These are phyloP conservation scores for Drosophila eohydei DNA, from an alignment of 2,888 invertebrate species.

Conservation along the genomic window DNA sequence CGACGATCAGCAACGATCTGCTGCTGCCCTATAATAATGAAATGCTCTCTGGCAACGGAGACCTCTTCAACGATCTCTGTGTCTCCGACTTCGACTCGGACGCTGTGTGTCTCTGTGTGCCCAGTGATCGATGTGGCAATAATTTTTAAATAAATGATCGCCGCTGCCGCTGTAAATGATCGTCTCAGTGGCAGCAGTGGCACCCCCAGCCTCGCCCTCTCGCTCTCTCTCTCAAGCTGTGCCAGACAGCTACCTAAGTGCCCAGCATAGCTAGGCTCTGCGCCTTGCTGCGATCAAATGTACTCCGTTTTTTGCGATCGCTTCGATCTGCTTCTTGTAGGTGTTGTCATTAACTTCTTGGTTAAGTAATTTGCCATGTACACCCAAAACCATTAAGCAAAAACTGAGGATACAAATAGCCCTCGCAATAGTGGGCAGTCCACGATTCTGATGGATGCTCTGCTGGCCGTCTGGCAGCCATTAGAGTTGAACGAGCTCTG, in stretches of 20 bases:
- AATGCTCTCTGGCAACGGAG: conserved; percentile 44
- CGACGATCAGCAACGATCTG: conserved; percentile 39
- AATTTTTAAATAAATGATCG: conserved; percentile 81
- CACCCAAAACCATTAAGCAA: conserved; percentile 67
- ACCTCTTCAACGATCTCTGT: conserved; percentile 17
- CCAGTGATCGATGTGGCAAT: conserved; percentile 80
- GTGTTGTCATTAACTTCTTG: conserved; percentile 73
- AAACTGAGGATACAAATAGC: conserved; percentile 1
- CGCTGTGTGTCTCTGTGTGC: conserved; percentile 41
- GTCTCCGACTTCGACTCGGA: conserved; percentile 11
- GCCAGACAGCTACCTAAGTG: conserved; percentile 40
- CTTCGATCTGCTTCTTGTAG: conserved; percentile 49
- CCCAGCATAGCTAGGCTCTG: background rate
- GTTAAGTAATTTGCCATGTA: conserved; percentile 78
- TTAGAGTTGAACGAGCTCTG: background rate
- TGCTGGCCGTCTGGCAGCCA: background rate
- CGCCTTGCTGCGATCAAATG: conserved; percentile 7
- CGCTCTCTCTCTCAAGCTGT: conserved; percentile 39
- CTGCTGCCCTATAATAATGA: conserved; percentile 74
- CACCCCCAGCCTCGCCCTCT: background rate
- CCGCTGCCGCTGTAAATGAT: conserved; percentile 74
- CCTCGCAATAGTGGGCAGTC: background rate
- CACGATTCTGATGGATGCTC: background rate
- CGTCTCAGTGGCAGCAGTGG: conserved; percentile 40
- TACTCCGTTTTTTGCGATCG: conserved; percentile 4